Conservation (phyloP, 1,140 invertebrate genomes). For the Oedothorax gibbosus region DNA sequence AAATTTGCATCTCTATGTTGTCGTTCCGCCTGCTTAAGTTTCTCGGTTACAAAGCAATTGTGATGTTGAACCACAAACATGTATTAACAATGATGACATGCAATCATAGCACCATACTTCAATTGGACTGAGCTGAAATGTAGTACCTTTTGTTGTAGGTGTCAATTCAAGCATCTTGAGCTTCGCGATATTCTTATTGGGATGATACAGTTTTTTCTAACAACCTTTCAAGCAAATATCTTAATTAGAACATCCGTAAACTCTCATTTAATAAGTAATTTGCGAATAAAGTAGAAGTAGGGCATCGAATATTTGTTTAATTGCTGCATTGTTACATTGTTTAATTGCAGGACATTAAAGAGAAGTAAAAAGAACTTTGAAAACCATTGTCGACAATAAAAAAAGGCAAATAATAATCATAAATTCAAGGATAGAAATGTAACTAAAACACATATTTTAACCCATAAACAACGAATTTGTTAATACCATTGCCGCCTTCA, state of each 20-base stretch:
- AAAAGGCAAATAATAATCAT: too few relatives aligned
- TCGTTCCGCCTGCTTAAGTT: constrained; percentile 10
- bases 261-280: not conserved
- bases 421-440: too few relatives aligned
- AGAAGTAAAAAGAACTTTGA: too few relatives aligned
- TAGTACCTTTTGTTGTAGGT: not conserved
- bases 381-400: too few relatives aligned
- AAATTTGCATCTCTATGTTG: constrained; percentile 1
- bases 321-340: too few relatives aligned
- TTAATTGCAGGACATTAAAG: too few relatives aligned
- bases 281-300: too few relatives aligned
- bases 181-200: not conserved
- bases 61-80: not conserved
- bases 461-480: too few relatives aligned
- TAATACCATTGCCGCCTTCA: too few relatives aligned
- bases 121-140: not conserved
- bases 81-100: not conserved
- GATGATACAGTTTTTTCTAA: not conserved
- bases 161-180: not conserved
- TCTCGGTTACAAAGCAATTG: not conserved
- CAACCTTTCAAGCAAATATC: not conserved
- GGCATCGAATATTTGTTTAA: too few relatives aligned
- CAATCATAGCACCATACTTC: not conserved
- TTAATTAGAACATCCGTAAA: not conserved
- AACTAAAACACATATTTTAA: too few relatives aligned